Evolutionary conservation across 2,888 invertebrate genomes (phyloP).

Genomic region (Schizaphis graminum): DNA sequence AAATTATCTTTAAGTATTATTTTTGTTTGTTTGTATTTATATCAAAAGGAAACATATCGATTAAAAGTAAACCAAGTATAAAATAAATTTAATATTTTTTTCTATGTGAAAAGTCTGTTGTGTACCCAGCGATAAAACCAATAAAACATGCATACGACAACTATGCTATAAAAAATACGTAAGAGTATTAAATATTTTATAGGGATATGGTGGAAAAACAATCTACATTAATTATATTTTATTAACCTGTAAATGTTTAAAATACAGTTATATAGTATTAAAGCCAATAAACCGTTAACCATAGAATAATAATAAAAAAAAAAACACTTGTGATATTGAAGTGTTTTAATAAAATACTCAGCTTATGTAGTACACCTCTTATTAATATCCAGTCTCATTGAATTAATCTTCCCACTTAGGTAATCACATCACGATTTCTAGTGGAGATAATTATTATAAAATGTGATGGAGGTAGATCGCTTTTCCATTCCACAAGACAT

Average conservation of each 20-base stretch:
- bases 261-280: not conserved
- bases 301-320: not conserved
- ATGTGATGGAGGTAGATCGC: not conserved
- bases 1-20: not conserved
- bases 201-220: not conserved
- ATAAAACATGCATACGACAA: not conserved
- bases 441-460: not conserved
- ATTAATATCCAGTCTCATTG: not conserved
- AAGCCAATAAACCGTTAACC: not conserved
- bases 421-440: not conserved
- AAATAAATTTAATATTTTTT: not conserved
- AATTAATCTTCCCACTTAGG: not conserved
- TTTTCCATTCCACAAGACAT: not conserved
- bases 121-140: not conserved
- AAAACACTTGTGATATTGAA: not conserved
- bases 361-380: not conserved
- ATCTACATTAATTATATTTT: not conserved
- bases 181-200: not conserved
- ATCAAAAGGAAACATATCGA: not conserved
- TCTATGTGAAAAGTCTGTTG: not conserved
- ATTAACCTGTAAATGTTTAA: not conserved
- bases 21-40: not conserved
- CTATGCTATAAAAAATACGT: not conserved
- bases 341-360: not conserved
- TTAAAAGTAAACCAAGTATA: not conserved